Conservation (phyloP, 2,113 vertebrate genomes). For the Cromileptes altivelis region DNA sequence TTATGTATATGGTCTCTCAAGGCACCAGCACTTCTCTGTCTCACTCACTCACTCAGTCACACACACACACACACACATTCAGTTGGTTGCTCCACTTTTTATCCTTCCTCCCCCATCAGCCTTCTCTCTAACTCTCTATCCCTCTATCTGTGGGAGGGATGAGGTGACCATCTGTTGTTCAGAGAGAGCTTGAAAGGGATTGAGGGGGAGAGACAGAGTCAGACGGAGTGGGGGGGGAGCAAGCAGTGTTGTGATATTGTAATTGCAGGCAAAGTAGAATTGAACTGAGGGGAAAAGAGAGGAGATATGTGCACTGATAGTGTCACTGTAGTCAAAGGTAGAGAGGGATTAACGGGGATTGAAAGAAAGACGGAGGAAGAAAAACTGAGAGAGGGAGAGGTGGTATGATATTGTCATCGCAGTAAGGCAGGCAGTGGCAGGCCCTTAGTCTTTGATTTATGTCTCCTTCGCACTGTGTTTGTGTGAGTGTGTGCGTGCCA, state of each 20-base stretch:
- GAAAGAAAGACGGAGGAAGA: slow-evolving; percentile 58
- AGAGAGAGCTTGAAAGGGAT: slow-evolving; percentile 70
- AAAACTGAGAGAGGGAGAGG: slow-evolving; percentile 61
- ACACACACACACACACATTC: slow-evolving; percentile 20
- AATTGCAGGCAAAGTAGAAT: slow-evolving; percentile 69
- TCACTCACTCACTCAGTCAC: not conserved
- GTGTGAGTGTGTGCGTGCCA: slow-evolving; percentile 21
- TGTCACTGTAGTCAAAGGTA: slow-evolving; percentile 56
- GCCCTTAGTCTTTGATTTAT: slow-evolving; percentile 79
- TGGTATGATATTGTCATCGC: slow-evolving; percentile 70
- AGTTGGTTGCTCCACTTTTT: slow-evolving; percentile 69
- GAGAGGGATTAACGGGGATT: slow-evolving; percentile 62
- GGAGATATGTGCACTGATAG: slow-evolving; percentile 49
- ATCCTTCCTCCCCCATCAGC: slow-evolving; percentile 61
- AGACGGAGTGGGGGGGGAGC: slow-evolving; percentile 35
- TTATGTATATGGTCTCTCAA: slow-evolving; percentile 21
- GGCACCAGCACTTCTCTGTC: slow-evolving; percentile 1
- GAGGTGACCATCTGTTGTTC: slow-evolving; percentile 82
- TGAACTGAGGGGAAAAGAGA: slow-evolving; percentile 47
- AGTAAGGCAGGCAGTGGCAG: slow-evolving; percentile 63
- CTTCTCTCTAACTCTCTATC: slow-evolving; percentile 59
- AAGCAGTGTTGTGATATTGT: slow-evolving; percentile 57
- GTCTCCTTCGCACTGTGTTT: slow-evolving; percentile 58
- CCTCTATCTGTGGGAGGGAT: slow-evolving; percentile 72
- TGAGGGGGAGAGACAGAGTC: slow-evolving; percentile 55